Conservation (phyloP, 1,140 invertebrate species). For the Cyclargus thomasi region DNA sequence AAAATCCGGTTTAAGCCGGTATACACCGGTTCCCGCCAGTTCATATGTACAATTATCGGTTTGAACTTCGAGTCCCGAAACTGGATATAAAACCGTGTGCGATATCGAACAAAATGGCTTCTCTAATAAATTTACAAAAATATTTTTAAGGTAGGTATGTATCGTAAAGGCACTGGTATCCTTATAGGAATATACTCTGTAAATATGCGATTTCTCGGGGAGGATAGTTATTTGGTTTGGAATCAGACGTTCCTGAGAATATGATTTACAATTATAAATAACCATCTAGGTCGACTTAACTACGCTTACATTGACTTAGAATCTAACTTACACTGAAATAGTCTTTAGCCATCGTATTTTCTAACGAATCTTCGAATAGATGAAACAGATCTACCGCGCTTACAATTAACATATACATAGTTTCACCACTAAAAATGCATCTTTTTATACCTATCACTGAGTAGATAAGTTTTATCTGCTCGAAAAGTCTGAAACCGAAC, state of each 20-base stretch:
- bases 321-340: conserved; percentile 61
- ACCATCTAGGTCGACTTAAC: conserved; percentile 66
- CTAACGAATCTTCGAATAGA: conserved; percentile 71
- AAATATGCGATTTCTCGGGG: conserved; percentile 56
- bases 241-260: conserved; percentile 65
- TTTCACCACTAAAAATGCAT: conserved; percentile 72
- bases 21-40: neutral
- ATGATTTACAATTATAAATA: conserved; percentile 68
- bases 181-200: conserved; percentile 47
- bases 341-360: conserved; percentile 72
- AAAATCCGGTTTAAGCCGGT: neutral
- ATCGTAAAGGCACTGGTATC: conserved; percentile 73
- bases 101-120: conserved; percentile 34
- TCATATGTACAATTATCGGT: neutral
- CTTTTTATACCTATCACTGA: conserved; percentile 70
- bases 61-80: conserved; percentile 20
- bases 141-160: conserved; percentile 72
- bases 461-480: conserved; percentile 71
- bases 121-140: conserved; percentile 68
- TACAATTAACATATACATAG: conserved; percentile 59
- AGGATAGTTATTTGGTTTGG: conserved; percentile 65
- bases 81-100: conserved; percentile 37
- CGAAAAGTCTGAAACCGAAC: conserved; percentile 70
- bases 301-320: conserved; percentile 61
- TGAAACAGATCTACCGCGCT: conserved; percentile 72